phyloP scores from a whole-genome alignment of 2,888 invertebrate species.

The Alcis repandata region DNA sequence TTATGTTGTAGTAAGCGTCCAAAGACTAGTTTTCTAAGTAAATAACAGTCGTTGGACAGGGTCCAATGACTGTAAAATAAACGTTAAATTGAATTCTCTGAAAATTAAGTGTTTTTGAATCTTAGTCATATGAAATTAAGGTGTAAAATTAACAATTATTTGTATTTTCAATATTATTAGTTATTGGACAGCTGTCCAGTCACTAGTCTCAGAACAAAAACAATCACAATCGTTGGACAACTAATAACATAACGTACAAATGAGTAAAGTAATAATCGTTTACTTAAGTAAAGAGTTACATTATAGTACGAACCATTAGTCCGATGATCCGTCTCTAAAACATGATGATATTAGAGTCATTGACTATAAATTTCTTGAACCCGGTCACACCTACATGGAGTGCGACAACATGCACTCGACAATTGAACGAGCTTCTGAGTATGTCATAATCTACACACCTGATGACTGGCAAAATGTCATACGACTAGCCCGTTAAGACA shows the following conservation, averaged over 20 bases:
- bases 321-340: not conserved
- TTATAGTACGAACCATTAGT: conserved; percentile 3
- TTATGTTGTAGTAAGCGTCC: conserved; percentile 12
- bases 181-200: conserved; percentile 6
- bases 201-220: conserved; percentile 4
- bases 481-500: too few species aligned
- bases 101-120: conserved; percentile 4
- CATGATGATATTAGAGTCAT: too few species aligned
- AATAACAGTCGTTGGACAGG: conserved; percentile 15
- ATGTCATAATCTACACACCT: too few species aligned
- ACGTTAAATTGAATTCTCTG: conserved; percentile 2
- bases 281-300: conserved; percentile 4
- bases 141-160: conserved; percentile 1
- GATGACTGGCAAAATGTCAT: too few species aligned
- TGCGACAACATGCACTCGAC: too few species aligned
- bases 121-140: not conserved
- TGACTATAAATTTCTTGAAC: too few species aligned
- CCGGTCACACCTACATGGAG: too few species aligned
- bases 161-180: not conserved
- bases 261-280: conserved; percentile 1
- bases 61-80: conserved; percentile 6
- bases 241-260: not conserved
- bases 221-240: conserved; percentile 3
- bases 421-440: too few species aligned
- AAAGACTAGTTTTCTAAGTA: conserved; percentile 9